These are phyloP conservation scores for Seladonia tumulorum DNA, from an alignment of 2,888 invertebrate species.

Conservation along the genomic window DNA sequence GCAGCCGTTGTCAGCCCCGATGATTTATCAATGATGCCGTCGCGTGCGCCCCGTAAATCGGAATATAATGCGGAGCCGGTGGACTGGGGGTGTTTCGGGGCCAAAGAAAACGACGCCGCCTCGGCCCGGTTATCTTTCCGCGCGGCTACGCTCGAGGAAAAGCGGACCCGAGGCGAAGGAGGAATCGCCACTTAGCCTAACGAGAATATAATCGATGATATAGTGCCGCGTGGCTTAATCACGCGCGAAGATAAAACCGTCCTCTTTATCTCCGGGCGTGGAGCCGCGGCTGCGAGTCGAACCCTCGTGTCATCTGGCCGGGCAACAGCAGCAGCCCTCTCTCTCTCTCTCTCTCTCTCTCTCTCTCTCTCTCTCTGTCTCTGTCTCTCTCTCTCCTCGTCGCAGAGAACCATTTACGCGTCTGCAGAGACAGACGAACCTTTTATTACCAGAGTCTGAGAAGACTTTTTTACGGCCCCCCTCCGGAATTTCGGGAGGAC, in stretches of 20 bases:
- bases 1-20: slow-evolving; percentile 25
- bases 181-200: slow-evolving; percentile 73
- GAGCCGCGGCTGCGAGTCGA: slow-evolving; percentile 52
- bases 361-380: too few species aligned
- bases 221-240: slow-evolving; percentile 78
- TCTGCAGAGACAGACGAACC: slow-evolving; percentile 58
- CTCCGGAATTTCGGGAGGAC: slow-evolving; percentile 20
- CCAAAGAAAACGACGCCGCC: slow-evolving; percentile 57
- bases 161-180: slow-evolving; percentile 25
- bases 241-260: slow-evolving; percentile 79
- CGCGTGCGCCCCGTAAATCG: slow-evolving; percentile 58
- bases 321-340: not conserved
- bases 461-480: slow-evolving; percentile 55
- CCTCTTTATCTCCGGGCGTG: slow-evolving; percentile 51
- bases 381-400: not conserved
- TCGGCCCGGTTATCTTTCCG: slow-evolving; percentile 67
- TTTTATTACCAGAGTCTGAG: slow-evolving; percentile 62
- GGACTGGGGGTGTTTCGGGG: slow-evolving; percentile 6
- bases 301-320: slow-evolving; percentile 27
- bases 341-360: not conserved
- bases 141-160: slow-evolving; percentile 55
- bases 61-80: slow-evolving; percentile 59
- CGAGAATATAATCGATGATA: slow-evolving; percentile 82
- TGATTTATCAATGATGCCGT: slow-evolving; percentile 59
- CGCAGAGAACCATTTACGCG: slow-evolving; percentile 54